These are phyloP conservation scores for Drepana falcataria DNA, from an alignment of 2,888 invertebrate species.

Conservation along the genomic window DNA sequence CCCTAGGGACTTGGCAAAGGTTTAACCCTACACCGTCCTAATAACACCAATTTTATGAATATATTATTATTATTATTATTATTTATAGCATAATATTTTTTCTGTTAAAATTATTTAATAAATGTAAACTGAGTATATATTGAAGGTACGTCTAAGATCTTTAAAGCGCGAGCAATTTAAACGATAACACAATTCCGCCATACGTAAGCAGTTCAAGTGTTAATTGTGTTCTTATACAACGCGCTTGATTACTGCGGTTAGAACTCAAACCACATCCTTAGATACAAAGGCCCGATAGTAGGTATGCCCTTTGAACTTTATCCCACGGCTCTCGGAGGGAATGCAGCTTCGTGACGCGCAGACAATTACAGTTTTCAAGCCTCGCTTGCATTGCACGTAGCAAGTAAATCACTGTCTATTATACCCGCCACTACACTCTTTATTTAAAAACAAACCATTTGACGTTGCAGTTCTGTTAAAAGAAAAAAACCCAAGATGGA, in stretches of 20 bases:
- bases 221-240: conserved; percentile 29
- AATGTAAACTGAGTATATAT: not conserved
- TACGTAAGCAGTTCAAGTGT: conserved; percentile 30
- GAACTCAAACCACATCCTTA: conserved; percentile 31
- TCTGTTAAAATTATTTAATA: too few species aligned
- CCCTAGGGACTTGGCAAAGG: too few species aligned
- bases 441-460: conserved; percentile 20
- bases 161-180: not conserved
- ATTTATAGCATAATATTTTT: too few species aligned
- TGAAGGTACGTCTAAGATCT: not conserved
- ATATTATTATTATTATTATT: too few species aligned
- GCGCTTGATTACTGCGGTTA: conserved; percentile 28
- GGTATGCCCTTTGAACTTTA: conserved; percentile 55
- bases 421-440: conserved; percentile 23
- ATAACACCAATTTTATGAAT: too few species aligned
- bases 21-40: too few species aligned
- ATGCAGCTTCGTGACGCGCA: conserved; percentile 43
- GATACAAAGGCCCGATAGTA: conserved; percentile 45
- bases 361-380: conserved; percentile 55
- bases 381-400: conserved; percentile 30
- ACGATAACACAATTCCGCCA: conserved; percentile 10
- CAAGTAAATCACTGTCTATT: conserved; percentile 45
- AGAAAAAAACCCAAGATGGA: not conserved
- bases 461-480: not conserved
- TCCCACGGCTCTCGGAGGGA: conserved; percentile 33